Evolutionary conservation across 2,113 vertebrate species (phyloP).

Genomic region (Octodon degus): DNA sequence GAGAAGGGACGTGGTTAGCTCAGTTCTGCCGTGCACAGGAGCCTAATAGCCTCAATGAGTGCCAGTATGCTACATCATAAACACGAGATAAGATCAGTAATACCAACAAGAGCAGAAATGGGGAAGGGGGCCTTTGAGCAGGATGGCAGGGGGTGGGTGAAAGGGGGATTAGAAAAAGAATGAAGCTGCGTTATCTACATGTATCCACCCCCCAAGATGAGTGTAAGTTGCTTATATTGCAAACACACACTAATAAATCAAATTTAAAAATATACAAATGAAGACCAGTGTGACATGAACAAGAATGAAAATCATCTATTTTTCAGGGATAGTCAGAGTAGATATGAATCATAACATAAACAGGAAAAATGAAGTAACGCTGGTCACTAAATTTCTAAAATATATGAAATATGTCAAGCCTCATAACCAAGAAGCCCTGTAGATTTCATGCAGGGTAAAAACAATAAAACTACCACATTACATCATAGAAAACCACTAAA

Average conservation of each 20-base stretch:
- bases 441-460: neutral
- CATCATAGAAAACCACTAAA: neutral
- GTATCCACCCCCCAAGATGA: neutral
- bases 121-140: neutral
- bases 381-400: neutral
- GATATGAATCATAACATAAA: neutral
- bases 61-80: neutral
- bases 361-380: neutral
- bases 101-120: neutral
- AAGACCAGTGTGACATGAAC: neutral
- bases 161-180: neutral
- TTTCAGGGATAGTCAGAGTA: neutral
- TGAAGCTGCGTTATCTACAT: neutral
- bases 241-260: neutral
- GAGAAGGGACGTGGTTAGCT: neutral
- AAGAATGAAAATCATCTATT: neutral
- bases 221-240: neutral
- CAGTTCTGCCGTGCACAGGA: neutral
- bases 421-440: neutral
- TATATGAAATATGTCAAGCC: neutral
- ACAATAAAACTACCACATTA: neutral
- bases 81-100: neutral
- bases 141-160: neutral
- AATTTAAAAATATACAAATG: neutral
- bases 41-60: neutral